Conservation (phyloP, 2,113 vertebrate species). For the Chascanopsetta lugubris region DNA sequence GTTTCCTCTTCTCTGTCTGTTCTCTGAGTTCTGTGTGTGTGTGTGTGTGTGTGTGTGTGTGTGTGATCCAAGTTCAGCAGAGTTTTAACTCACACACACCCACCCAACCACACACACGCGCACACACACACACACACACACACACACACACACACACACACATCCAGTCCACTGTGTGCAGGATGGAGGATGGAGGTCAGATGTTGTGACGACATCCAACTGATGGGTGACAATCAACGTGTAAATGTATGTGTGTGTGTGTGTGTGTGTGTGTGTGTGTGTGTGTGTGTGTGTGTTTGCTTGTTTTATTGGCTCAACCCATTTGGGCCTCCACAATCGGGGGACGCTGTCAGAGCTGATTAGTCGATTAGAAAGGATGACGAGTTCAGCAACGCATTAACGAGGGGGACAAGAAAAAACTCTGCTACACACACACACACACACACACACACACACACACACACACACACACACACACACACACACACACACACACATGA, state of each 20-base stretch:
- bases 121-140: too few relatives aligned
- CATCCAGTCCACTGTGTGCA: slow-evolving; percentile 4
- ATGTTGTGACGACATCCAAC: slow-evolving; percentile 4
- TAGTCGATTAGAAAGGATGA: slow-evolving; percentile 80
- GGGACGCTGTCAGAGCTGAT: slow-evolving; percentile 79
- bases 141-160: not conserved
- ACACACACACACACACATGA: not conserved
- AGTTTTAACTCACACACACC: not conserved
- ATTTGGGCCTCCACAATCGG: slow-evolving; percentile 44
- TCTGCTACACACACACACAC: not conserved
- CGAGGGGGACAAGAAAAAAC: slow-evolving; percentile 32
- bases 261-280: too few relatives aligned
- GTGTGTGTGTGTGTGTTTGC: slow-evolving; percentile 16
- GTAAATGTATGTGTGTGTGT: slow-evolving; percentile 6
- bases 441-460: not conserved
- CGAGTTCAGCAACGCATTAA: slow-evolving; percentile 67
- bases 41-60: not conserved
- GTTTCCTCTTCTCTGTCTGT: not conserved
- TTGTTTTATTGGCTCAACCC: slow-evolving; percentile 40
- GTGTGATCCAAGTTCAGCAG: not conserved
- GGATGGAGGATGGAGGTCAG: slow-evolving; percentile 1
- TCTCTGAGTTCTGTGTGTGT: not conserved
- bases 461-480: slow-evolving; percentile 4
- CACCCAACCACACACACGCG: too few relatives aligned
- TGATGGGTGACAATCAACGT: not conserved